Conservation (phyloP, 2,888 invertebrate species). For the Neocrepidodera transversa region DNA sequence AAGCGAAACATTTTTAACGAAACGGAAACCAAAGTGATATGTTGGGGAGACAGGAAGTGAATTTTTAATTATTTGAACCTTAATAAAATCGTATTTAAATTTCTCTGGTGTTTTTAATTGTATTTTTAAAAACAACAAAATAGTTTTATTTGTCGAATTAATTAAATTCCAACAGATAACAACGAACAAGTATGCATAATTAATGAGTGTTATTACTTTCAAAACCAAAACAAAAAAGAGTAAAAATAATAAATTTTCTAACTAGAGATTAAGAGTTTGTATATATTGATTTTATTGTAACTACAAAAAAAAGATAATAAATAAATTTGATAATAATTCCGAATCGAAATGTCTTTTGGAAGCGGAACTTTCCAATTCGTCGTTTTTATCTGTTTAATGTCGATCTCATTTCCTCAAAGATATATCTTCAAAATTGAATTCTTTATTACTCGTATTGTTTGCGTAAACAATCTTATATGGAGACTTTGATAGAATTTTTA, state of each 20-base stretch:
- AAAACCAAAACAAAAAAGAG: no score
- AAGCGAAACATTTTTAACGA: no score
- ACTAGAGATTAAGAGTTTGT: no score
- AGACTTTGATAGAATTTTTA: slow-evolving; percentile 37
- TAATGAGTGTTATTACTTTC: no score
- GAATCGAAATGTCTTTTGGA: background rate
- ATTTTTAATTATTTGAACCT: no score
- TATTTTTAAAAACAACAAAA: background rate
- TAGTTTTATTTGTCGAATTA: background rate
- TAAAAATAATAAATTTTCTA: no score
- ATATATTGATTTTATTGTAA: no score
- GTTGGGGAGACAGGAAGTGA: no score
- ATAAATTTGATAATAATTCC: no score
- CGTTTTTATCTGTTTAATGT: slow-evolving; percentile 21
- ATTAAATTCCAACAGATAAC: background rate
- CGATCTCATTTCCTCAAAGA: slow-evolving; percentile 21
- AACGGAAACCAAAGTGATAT: no score
- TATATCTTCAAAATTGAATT: slow-evolving; percentile 34
- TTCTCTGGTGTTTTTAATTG: background rate
- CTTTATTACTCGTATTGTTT: slow-evolving; percentile 30
- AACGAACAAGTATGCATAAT: background rate
- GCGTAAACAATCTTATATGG: slow-evolving; percentile 35
- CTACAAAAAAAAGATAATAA: no score
- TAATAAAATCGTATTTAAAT: background rate
- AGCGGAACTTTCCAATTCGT: background rate